Evolutionary conservation across 2,888 invertebrate species (phyloP), one percentile per base, ranked within the genome.

Genomic region (Koerneria pararmatus): DNA sequence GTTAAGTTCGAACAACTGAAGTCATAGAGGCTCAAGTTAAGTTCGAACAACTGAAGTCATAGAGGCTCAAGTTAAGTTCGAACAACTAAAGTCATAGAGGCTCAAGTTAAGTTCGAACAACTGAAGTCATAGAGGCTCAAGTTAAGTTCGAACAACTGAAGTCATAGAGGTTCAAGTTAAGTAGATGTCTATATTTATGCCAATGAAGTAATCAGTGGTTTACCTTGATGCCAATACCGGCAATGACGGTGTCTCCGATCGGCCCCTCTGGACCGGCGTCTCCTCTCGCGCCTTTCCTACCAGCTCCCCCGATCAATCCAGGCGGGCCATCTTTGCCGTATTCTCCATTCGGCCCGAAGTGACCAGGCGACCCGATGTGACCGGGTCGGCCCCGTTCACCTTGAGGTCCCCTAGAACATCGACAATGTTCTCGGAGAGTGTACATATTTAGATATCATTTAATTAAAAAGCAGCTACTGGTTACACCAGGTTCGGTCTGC

Each of bases 381-480:
- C 78, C 82, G 27, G 75, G 66, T 64, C 75, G 68, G 19, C 81
- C 84, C 24, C 81, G 73, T 54, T 83, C 82, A 53, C 83, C 83
- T 68, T 80, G 82, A 22, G 72, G 68, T 51, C 83, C 83, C 48
- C 76, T 68, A 32, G 22, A 65, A 60, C 1, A 1, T 1, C 2
- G 51, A n/a, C n/a, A n/a, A 19, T 46, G 15, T 1, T 46, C 19
- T 46, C 15, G 46, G 1, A 46, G n/a, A 46, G 46, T 1, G 15
- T n/a, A 46, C 22, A n/a, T 53, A 15, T 24, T 53, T 15, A 27
- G 54, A 27, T 19, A n/a, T n/a, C n/a, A n/a, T n/a, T n/a, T n/a
- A n/a, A n/a, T n/a, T n/a, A n/a, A n/a, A n/a, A n/a, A n/a, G n/a
- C n/a, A n/a, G n/a, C n/a, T n/a, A n/a, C n/a, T n/a, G n/a, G n/a